These are phyloP conservation scores for Pissodes strobi DNA, from an alignment of 1,140 invertebrate genomes.

Conservation along the genomic window DNA sequence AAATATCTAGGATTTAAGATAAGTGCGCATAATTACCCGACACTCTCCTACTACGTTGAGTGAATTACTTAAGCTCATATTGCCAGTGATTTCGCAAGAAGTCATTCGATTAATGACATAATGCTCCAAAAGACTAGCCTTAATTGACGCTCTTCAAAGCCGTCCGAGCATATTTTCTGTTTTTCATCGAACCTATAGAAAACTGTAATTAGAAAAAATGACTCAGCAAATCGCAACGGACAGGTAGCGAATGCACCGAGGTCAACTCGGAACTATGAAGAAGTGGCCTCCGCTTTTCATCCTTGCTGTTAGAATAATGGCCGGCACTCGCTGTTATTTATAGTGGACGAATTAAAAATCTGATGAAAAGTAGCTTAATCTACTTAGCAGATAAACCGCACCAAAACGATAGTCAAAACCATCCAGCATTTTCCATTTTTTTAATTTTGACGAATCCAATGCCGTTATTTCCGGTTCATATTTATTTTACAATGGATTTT, in stretches of 20 bases:
- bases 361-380: conserved; percentile 3
- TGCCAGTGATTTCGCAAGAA: no score
- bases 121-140: no score
- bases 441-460: no score
- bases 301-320: background rate
- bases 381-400: background rate
- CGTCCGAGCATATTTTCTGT: conserved; percentile 9
- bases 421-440: no score
- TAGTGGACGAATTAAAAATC: background rate
- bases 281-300: conserved; percentile 6
- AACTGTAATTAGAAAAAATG: conserved; percentile 16
- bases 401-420: no score
- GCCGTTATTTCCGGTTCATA: no score
- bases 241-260: background rate
- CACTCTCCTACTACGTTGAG: no score
- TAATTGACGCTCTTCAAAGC: conserved; percentile 11
- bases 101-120: no score
- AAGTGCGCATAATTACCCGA: no score
- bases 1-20: no score
- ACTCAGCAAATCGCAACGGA: conserved; percentile 2
- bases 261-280: conserved; percentile 7
- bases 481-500: no score
- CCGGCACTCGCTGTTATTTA: conserved; percentile 1
- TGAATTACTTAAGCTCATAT: no score
- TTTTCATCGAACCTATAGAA: conserved; percentile 3